phyloP scores from a whole-genome alignment of 2,888 invertebrate species.

The Eupithecia vulgata region DNA sequence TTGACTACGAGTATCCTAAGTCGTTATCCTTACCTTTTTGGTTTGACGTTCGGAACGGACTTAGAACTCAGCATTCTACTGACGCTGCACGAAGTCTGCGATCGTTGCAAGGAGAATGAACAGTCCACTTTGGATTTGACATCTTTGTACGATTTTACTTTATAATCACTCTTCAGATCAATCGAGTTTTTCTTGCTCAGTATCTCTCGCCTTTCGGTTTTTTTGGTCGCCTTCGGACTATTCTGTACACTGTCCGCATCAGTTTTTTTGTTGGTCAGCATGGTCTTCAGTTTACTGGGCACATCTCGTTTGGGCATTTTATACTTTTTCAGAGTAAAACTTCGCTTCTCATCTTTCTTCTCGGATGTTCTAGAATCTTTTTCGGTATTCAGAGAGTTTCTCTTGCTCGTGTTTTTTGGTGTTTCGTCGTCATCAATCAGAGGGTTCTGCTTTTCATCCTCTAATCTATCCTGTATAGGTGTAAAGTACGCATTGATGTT shows the following conservation, averaged over 20 bases:
- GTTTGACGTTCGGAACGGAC: slow-evolving; percentile 73
- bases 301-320: slow-evolving; percentile 92
- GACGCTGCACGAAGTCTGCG: slow-evolving; percentile 79
- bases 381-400: slow-evolving; percentile 75
- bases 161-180: slow-evolving; percentile 90
- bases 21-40: slow-evolving; percentile 69
- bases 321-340: slow-evolving; percentile 86
- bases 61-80: slow-evolving; percentile 78
- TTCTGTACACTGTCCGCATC: slow-evolving; percentile 83
- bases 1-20: not conserved
- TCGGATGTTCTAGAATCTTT: slow-evolving; percentile 68
- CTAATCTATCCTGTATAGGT: slow-evolving; percentile 60
- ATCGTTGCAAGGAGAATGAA: slow-evolving; percentile 78
- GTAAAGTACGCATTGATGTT: slow-evolving; percentile 65
- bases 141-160: slow-evolving; percentile 90
- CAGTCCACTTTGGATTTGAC: slow-evolving; percentile 93
- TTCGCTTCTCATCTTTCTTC: slow-evolving; percentile 82
- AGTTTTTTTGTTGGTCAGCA: slow-evolving; percentile 85
- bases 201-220: slow-evolving; percentile 89
- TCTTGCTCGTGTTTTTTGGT: slow-evolving; percentile 73
- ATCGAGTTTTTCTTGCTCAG: slow-evolving; percentile 79
- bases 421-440: slow-evolving; percentile 66
- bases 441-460: slow-evolving; percentile 59
- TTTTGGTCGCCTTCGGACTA: slow-evolving; percentile 84
- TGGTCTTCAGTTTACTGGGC: slow-evolving; percentile 89